These are phyloP conservation scores for Rhamnusium bicolor DNA, from an alignment of 2,888 invertebrate genomes.

Conservation along the genomic window DNA sequence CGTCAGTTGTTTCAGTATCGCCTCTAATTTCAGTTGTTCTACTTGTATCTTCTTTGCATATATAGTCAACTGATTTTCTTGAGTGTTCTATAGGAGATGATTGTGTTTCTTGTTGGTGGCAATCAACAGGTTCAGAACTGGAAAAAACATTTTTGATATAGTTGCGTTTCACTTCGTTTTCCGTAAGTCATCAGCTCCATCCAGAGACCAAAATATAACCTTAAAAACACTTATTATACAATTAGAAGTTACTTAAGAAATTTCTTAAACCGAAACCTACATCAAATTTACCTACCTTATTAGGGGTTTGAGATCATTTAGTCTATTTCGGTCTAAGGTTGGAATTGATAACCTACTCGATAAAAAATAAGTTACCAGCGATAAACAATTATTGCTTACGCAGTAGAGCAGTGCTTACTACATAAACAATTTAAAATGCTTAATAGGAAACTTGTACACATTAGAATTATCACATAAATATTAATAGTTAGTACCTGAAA, in stretches of 20 bases:
- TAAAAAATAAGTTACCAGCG: slow-evolving; percentile 22
- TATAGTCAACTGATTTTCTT: background rate
- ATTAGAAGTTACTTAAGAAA: slow-evolving; percentile 27
- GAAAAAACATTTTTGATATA: slow-evolving; percentile 51
- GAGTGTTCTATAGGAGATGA: background rate
- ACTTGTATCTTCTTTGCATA: background rate
- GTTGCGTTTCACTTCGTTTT: slow-evolving; percentile 33
- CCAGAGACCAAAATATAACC: slow-evolving; percentile 68
- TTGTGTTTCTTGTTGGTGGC: slow-evolving; percentile 6
- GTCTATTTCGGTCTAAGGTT: slow-evolving; percentile 68
- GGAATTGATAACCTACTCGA: slow-evolving; percentile 64
- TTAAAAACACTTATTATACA: slow-evolving; percentile 52
- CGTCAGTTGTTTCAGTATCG: background rate
- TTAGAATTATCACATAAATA: slow-evolving; percentile 21
- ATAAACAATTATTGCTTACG: slow-evolving; percentile 32
- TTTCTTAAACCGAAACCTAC: slow-evolving; percentile 27
- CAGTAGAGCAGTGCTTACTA: slow-evolving; percentile 17
- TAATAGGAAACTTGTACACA: slow-evolving; percentile 33
- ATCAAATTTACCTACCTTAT: slow-evolving; percentile 54
- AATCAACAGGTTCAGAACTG: slow-evolving; percentile 49
- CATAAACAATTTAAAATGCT: slow-evolving; percentile 20
- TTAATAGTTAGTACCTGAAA: slow-evolving; percentile 4
- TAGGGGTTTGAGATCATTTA: slow-evolving; percentile 2
- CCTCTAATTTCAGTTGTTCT: background rate
- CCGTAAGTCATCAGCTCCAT: slow-evolving; percentile 65